Conservation (phyloP, 2,797 vertebrate species). For the Linurgus olivaceus region DNA sequence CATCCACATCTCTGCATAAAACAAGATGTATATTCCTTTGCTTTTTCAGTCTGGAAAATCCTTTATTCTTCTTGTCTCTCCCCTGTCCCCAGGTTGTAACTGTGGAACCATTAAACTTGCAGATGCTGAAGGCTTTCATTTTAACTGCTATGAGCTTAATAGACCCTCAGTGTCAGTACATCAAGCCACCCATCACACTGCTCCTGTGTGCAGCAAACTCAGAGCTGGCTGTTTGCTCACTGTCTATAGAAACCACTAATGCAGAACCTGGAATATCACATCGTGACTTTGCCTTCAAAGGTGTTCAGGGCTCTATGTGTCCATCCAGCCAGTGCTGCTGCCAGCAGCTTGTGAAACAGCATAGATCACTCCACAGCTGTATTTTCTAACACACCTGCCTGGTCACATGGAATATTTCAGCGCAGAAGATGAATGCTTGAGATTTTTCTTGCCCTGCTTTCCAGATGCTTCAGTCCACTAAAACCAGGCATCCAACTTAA, state of each 20-base stretch:
- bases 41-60: not conserved
- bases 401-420: not conserved
- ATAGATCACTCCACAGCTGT: not conserved
- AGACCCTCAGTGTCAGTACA: not conserved
- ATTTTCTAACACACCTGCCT: not conserved
- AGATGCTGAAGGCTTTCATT: not conserved
- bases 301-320: not conserved
- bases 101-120: not conserved
- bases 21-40: not conserved
- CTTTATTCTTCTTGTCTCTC: not conserved
- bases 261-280: not conserved
- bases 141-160: not conserved
- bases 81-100: not conserved
- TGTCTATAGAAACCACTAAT: not conserved
- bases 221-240: not conserved
- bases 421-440: not conserved
- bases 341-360: not conserved
- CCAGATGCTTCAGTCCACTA: not conserved
- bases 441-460: constrained; percentile 2
- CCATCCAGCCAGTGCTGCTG: not conserved
- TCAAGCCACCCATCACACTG: not conserved
- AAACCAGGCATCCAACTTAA: not conserved
- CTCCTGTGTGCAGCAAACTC: not conserved
- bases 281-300: constrained; percentile 2
- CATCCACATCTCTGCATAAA: not conserved